Conservation (phyloP, 2,888 invertebrate genomes). For the Psylliodes chrysocephalus region DNA sequence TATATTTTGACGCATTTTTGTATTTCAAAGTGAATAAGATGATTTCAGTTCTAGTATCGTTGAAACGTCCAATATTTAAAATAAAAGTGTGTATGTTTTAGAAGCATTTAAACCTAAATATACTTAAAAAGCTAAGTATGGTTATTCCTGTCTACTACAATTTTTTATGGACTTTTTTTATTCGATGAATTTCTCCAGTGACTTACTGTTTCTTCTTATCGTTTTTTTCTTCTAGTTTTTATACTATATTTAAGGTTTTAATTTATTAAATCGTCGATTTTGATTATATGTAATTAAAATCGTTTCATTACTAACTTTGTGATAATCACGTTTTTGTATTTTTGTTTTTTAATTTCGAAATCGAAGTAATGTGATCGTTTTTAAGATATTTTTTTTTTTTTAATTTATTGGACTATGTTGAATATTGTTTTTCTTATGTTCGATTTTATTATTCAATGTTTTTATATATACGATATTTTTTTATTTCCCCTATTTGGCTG, state of each 20-base stretch:
- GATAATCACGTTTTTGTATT: slow-evolving; percentile 40
- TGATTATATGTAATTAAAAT: slow-evolving; percentile 35
- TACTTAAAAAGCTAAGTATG: slow-evolving; percentile 26
- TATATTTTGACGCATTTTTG: no score
- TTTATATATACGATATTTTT: slow-evolving; percentile 2
- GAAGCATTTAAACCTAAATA: slow-evolving; percentile 32
- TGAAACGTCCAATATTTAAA: background rate
- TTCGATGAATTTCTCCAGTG: slow-evolving; percentile 13
- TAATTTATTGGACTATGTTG: slow-evolving; percentile 13
- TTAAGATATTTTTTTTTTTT: background rate
- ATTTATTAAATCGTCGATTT: slow-evolving; percentile 28
- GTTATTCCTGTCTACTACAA: slow-evolving; percentile 15
- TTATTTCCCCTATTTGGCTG: slow-evolving; percentile 7
- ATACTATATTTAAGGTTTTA: slow-evolving; percentile 32
- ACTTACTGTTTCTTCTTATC: slow-evolving; percentile 2
- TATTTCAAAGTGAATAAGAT: no score
- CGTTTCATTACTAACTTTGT: slow-evolving; percentile 42
- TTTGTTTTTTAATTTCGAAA: slow-evolving; percentile 35
- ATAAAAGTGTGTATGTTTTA: slow-evolving; percentile 34
- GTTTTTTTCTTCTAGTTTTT: slow-evolving; percentile 26
- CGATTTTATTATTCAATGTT: slow-evolving; percentile 3
- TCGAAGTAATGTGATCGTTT: slow-evolving; percentile 35
- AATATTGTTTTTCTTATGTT: slow-evolving; percentile 10
- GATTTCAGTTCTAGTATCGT: background rate
- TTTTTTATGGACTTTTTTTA: slow-evolving; percentile 19